phyloP scores from a whole-genome alignment of 2,888 invertebrate genomes.

The Scelioninae gen. 2 region DNA sequence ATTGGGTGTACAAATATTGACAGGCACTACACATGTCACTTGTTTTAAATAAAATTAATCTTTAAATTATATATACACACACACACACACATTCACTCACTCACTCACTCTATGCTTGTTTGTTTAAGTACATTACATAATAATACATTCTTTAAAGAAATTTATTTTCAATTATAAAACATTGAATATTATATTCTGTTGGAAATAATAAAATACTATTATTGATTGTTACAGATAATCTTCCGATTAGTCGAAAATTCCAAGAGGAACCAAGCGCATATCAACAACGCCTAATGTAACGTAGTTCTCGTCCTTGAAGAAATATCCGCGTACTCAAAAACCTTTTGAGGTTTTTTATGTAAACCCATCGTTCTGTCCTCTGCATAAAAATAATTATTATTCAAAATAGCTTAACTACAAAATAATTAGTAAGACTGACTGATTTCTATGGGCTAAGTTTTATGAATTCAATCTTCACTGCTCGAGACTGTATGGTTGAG shows the following conservation, averaged over 20 bases:
- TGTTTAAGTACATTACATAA: too few species aligned
- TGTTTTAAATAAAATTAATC: too few species aligned
- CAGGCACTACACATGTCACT: too few species aligned
- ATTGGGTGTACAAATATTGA: too few species aligned
- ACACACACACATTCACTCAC: too few species aligned
- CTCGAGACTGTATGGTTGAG: conserved; percentile 63
- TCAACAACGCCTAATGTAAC: conserved; percentile 74
- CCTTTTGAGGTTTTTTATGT: conserved; percentile 68
- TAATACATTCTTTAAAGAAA: too few species aligned
- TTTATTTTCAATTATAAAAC: too few species aligned
- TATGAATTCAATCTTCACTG: conserved; percentile 67
- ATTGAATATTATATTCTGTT: too few species aligned
- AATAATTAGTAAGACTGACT: conserved; percentile 73
- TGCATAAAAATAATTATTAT: conserved; percentile 70
- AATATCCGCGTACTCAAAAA: conserved; percentile 67
- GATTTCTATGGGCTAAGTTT: conserved; percentile 72
- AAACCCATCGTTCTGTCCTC: conserved; percentile 72
- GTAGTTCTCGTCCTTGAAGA: conserved; percentile 67
- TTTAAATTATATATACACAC: too few species aligned
- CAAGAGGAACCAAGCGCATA: conserved; percentile 71
- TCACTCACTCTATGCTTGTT: too few species aligned
- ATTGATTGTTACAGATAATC: conserved; percentile 72
- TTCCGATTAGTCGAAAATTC: conserved; percentile 70
- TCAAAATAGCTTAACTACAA: conserved; percentile 64
- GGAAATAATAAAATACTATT: too few species aligned